phyloP scores from a whole-genome alignment of 2,888 invertebrate genomes.

The Slavum lentiscoides region DNA sequence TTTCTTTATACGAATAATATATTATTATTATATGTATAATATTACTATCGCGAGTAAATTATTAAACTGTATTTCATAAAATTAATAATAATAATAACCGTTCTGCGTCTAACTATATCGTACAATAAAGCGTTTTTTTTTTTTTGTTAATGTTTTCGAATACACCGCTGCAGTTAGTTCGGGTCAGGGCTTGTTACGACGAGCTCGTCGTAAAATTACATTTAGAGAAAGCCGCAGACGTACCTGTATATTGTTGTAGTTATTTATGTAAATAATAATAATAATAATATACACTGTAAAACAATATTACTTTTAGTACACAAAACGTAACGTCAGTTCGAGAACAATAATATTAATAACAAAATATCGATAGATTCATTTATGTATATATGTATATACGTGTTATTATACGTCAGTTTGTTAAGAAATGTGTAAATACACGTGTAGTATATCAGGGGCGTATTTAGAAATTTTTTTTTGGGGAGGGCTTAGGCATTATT shows the following conservation, averaged over 20 bases:
- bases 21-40: neutral
- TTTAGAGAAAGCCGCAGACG: slow-evolving; percentile 12
- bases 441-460: too few species aligned
- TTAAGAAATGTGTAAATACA: too few species aligned
- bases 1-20: neutral
- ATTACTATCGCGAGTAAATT: neutral
- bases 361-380: neutral
- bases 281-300: neutral
- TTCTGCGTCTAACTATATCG: neutral
- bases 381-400: too few species aligned
- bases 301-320: slow-evolving; percentile 3
- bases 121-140: neutral
- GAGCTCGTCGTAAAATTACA: slow-evolving; percentile 7
- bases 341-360: slow-evolving; percentile 26
- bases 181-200: neutral
- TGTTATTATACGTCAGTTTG: too few species aligned
- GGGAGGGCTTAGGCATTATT: too few species aligned
- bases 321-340: neutral
- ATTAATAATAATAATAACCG: neutral
- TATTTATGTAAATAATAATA: slow-evolving; percentile 15
- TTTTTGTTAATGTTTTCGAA: neutral
- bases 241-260: neutral
- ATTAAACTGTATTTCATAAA: neutral
- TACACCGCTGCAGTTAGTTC: slow-evolving; percentile 1
- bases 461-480: too few species aligned